Evolutionary conservation across 2,888 invertebrate species (phyloP), one percentile per base, ranked within the genome.

Genomic region (Galerucella pusilla): DNA sequence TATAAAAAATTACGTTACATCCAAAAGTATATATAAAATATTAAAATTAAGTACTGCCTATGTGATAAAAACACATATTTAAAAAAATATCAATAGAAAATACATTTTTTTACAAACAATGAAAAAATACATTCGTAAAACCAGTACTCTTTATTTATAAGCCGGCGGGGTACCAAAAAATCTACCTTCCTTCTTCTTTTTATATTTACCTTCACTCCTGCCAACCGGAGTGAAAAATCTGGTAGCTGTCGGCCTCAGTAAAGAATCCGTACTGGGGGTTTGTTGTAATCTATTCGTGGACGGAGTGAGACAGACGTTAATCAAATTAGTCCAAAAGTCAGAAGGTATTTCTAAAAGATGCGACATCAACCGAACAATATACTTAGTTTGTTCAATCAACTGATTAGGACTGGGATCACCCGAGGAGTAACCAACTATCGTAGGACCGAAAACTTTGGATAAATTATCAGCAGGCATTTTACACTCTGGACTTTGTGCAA

Each of bases 401-500:
- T 92, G 92, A 6, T 91, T 90, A 20, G 93, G 91, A 79, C 93
- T 91, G 0, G 93, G 93, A 85, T 95, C 93, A 0, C 90, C 88
- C 0, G 92, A 92, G 14, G 95, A 95, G 85, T 95, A 97, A 0
- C 98, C 98, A 28, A 99, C 94, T 68, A 99, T 91, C 1, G 97
- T 98, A 2, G 98, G 98, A 0, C 96, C 98, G 88, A 99, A 97
- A 46, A 98, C 93, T 85, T 94, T 94, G 0, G 97, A 93, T 81
- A 99, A 89, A 89, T 97, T 98, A 79, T 92, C 92, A 28, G 93
- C 89, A 0, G 96, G 94, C 99, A 99, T 99, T 89, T 96, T 96
- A 80, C 96, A 96, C 68, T 94, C 95, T 0, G 92, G 90, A 79
- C 93, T 92, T 80, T 94, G 93, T 0, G 96, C 92, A 84, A 83